Conservation (phyloP, 2,888 invertebrate genomes). For the Smittia aterrima region DNA sequence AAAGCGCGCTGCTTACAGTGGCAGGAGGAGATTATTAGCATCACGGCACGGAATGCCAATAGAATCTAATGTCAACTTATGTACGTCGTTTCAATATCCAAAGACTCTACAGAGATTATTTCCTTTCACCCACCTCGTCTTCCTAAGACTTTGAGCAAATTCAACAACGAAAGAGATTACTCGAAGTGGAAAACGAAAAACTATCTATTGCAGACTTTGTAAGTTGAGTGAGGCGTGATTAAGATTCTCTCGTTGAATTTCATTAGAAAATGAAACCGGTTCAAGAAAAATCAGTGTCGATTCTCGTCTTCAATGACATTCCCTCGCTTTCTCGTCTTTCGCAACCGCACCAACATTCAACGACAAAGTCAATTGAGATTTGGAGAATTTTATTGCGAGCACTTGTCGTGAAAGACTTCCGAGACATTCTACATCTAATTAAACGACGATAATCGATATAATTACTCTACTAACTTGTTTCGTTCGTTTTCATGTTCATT, state of each 20-base stretch:
- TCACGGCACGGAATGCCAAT: slow-evolving; percentile 27
- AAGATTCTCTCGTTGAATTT: no score
- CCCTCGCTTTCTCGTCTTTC: neutral
- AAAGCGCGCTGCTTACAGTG: slow-evolving; percentile 24
- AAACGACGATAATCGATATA: slow-evolving; percentile 32
- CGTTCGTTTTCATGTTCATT: neutral
- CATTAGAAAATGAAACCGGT: no score
- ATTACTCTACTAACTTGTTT: neutral
- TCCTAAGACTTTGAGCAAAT: neutral
- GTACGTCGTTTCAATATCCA: slow-evolving; percentile 19
- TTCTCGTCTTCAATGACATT: neutral
- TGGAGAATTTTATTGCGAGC: neutral
- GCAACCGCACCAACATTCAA: neutral
- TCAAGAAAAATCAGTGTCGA: neutral
- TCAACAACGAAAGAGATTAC: no score
- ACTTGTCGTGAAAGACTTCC: neutral
- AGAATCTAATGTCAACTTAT: slow-evolving; percentile 37
- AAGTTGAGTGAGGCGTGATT: no score
- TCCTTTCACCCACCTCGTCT: neutral
- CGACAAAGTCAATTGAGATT: neutral
- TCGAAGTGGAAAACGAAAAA: neutral
- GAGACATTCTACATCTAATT: slow-evolving; percentile 23
- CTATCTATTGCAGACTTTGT: neutral
- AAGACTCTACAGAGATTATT: neutral
- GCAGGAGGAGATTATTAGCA: slow-evolving; percentile 30